Evolutionary conservation across 2,113 vertebrate species (phyloP), one percentile per base, ranked within the genome.

Genomic region (Nannobrachium achirus): DNA sequence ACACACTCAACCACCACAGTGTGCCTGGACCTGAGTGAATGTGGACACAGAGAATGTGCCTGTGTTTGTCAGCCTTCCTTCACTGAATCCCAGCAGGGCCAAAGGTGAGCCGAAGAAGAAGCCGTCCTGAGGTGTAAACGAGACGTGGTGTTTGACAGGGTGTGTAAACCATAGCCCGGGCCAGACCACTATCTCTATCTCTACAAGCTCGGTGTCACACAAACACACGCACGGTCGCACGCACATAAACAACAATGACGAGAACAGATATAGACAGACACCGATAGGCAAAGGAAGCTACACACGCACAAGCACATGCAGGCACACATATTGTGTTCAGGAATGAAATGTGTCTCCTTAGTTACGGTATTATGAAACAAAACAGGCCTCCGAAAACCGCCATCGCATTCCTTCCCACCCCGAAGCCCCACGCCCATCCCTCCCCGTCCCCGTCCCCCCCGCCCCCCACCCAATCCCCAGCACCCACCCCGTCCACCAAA

Each of bases 361-460:
- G 72, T 20, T 71, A 75, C 52, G 59, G 62, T 59, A 61, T 18
- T 62, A 56, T 65, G 59, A 55, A 75, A 55, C 72, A 73, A 72
- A 73, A 64, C 69, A 76, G 73, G 52, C 61, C 18, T 40, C 25
- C 25, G 46, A 56, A 69, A 73, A 69, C 69, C 80, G 52, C 50
- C 1, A 19, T 38, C 41, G 44, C 76, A 82, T 82, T 82, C 80
- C 69, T 69, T 74, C 53, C 60, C 64, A 72, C 20, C 42, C 44
- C 39, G 50, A n/a, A 14, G 16, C 69, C 56, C 50, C 73, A 80
- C 69, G 58, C 65, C 69, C 25, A 33, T 33, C 25, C 20, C 20
- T 25, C 20, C 40, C 46, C 59, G 42, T 5, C 49, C 16, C n/a
- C n/a, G 16, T 16, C 41, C 53, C 55, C 42, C 39, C 11, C 7